Evolutionary conservation across 2,888 invertebrate species (phyloP).

Genomic region (Pteria penguin): DNA sequence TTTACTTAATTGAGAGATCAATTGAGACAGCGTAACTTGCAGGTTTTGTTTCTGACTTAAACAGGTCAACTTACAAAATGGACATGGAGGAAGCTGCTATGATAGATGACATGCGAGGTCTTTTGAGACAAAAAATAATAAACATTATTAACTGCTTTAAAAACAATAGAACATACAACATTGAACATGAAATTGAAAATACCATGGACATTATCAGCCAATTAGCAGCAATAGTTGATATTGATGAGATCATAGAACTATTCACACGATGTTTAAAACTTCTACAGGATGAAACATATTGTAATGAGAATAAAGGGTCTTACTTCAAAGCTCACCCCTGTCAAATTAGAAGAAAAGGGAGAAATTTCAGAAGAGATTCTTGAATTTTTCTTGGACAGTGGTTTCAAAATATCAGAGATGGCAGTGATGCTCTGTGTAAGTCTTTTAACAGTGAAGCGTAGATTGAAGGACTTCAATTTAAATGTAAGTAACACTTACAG

Average conservation of each 20-base stretch:
- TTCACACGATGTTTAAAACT: slow-evolving; percentile 4
- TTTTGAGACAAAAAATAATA: slow-evolving; percentile 3
- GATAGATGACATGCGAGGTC: background rate
- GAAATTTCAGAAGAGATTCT: too few species aligned
- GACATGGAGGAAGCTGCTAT: slow-evolving; percentile 6
- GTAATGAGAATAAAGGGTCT: background rate
- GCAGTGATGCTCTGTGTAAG: slow-evolving; percentile 35
- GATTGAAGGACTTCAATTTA: slow-evolving; percentile 14
- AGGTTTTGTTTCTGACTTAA: too few species aligned
- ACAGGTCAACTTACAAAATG: slow-evolving; percentile 6
- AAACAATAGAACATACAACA: slow-evolving; percentile 1
- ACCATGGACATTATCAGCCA: slow-evolving; percentile 8
- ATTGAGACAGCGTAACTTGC: too few species aligned
- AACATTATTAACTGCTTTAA: slow-evolving; percentile 5
- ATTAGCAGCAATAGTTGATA: background rate
- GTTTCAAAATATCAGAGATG: slow-evolving; percentile 20
- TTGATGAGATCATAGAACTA: slow-evolving; percentile 6
- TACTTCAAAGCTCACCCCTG: too few species aligned
- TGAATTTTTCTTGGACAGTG: too few species aligned
- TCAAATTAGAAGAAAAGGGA: too few species aligned
- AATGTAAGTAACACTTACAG: slow-evolving; percentile 10
- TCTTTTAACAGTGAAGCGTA: slow-evolving; percentile 20
- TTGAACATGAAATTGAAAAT: slow-evolving; percentile 7
- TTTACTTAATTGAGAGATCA: too few species aligned
- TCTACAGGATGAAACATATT: slow-evolving; percentile 1